phyloP scores from a whole-genome alignment of 2,888 invertebrate genomes.

The Metopia argyrocephala region DNA sequence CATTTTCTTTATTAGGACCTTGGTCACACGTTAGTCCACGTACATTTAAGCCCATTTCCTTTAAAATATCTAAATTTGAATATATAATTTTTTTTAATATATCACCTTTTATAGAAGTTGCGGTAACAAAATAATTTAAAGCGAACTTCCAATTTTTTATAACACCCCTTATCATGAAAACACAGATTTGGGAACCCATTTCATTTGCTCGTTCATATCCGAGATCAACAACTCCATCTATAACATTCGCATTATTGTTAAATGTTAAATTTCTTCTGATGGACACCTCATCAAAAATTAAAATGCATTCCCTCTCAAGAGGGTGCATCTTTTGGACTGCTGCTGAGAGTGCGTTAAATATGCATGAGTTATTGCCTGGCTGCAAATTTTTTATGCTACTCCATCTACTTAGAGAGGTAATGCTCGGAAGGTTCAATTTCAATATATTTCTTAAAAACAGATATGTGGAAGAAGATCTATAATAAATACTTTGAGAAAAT shows the following conservation, averaged over 20 bases:
- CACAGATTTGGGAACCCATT: not conserved
- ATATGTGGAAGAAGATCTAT: conserved; percentile 11
- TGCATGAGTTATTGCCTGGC: conserved; percentile 2
- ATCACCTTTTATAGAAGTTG: not conserved
- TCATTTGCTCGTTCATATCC: not conserved
- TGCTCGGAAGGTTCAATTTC: not conserved
- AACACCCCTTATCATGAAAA: not conserved
- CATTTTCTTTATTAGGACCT: conserved; percentile 7
- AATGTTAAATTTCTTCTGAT: not conserved
- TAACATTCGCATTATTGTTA: not conserved
- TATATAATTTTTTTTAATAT: not conserved
- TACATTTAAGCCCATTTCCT: conserved; percentile 10
- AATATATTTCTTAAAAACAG: not conserved
- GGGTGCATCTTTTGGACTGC: not conserved
- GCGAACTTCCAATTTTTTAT: not conserved
- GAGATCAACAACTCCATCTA: not conserved
- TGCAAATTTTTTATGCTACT: conserved; percentile 2
- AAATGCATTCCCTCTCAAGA: not conserved
- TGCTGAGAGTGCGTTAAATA: conserved; percentile 5
- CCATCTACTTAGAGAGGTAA: not conserved
- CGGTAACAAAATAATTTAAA: conserved; percentile 20
- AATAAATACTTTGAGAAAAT: conserved; percentile 3
- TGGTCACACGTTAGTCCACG: conserved; percentile 14
- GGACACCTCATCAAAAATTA: conserved; percentile 1
- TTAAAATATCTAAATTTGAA: conserved; percentile 16